Conservation (phyloP, 2,797 vertebrate genomes). For the Distichodus sexfasciatus region DNA sequence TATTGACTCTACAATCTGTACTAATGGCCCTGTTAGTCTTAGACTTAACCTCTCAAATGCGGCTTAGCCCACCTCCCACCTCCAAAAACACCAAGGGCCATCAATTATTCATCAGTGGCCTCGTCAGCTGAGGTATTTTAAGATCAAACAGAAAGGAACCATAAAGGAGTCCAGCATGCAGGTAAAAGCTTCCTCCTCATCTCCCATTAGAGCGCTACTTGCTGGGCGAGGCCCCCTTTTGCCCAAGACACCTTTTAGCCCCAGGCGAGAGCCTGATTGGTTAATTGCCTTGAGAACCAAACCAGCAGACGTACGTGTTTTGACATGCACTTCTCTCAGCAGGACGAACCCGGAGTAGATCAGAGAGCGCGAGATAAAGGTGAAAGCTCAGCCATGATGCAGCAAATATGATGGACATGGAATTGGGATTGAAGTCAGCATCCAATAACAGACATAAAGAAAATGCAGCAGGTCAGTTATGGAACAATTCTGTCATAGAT, state of each 20-base stretch:
- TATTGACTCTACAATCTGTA: no score
- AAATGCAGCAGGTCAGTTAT: background rate
- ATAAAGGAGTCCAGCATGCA: conserved; percentile 80
- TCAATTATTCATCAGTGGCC: conserved; percentile 80
- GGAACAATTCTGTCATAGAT: background rate
- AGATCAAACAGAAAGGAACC: conserved; percentile 85
- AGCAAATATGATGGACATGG: background rate
- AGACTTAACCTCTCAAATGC: background rate
- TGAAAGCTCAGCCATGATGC: conserved; percentile 42
- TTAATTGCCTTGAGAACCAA: conserved; percentile 89
- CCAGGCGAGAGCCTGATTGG: conserved; percentile 80
- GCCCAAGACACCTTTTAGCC: conserved; percentile 82
- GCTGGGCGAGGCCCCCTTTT: conserved; percentile 71
- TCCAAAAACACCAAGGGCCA: conserved; percentile 75
- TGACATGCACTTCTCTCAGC: conserved; percentile 78
- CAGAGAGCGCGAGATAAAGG: conserved; percentile 68
- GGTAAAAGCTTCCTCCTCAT: conserved; percentile 80
- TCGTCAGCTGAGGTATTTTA: conserved; percentile 88
- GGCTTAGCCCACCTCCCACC: conserved; percentile 77
- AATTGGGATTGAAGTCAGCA: background rate
- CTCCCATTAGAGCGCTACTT: conserved; percentile 78
- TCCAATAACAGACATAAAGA: background rate
- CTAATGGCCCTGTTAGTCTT: background rate
- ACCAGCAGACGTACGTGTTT: conserved; percentile 81
- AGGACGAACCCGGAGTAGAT: conserved; percentile 46